Base-by-base conservation (phyloP, 1,140 invertebrate species). In the Hermetia illucens region DNA sequence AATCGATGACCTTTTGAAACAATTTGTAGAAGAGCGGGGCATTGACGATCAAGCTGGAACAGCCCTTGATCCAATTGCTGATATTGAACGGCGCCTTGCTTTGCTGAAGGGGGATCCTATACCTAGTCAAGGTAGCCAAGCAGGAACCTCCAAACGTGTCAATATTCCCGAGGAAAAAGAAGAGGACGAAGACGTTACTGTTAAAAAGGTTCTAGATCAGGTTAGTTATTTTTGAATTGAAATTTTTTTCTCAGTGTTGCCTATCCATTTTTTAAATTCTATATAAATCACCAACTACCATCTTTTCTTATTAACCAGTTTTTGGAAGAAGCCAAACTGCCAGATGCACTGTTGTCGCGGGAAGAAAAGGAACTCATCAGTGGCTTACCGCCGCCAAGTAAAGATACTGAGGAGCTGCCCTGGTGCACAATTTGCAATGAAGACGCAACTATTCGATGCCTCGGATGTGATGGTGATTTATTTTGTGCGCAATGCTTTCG, bases 361-460 rank as follows among this genome's bases (percentile, higher is more conserved):
- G 54, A 56, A 36, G 43, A 40, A 13, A 49, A 63, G 34, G 46
- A 53, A 32, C 40, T 37, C 2, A 42, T 61, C 58, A 29, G 38
- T 34, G 32, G 39, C 38, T 49, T 24, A 41, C 47, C 20, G 12
- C 47, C 8, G 34, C 43, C 15, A 20, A 36, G 32, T 19, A 48
- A 38, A 44, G 37, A 44, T 42, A 53, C 43, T n/a, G 69, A 77
- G 46, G 77, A 82, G 51, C 58, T 82, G 4, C 78, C 79, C 27
- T 84, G 79, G 69, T 85, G 81, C 61, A 72, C 72, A 47, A 72
- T 84, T 30, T 85, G 81, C 49, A 79, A 82, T 56, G 73, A 79
- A 51, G 77, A 83, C 67, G 80, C 79, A 3, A 63, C 47, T 12
- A 60, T 74, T 37, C 63, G 73, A 22, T 85, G 81, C 53, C 53